Conservation (phyloP, 2,113 vertebrate genomes). For the Hepsetus odoe region DNA sequence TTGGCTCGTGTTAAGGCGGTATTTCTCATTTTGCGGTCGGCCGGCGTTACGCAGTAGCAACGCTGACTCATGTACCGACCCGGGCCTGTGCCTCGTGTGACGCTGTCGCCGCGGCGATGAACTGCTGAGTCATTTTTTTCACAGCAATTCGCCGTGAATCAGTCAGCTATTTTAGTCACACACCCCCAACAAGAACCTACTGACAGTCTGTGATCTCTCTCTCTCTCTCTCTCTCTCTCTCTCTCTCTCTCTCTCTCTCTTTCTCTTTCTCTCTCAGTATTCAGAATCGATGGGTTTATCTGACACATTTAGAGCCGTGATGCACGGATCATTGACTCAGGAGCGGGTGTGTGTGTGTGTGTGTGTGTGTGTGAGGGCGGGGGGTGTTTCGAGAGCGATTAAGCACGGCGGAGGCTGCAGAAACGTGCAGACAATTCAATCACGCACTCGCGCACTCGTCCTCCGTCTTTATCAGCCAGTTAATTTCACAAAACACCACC, state of each 20-base stretch:
- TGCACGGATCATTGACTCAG: slow-evolving; percentile 48
- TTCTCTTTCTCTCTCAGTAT: not conserved
- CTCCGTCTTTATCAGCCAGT: slow-evolving; percentile 34
- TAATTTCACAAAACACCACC: slow-evolving; percentile 46
- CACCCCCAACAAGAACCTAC: slow-evolving; percentile 13
- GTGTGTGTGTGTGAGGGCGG: not conserved
- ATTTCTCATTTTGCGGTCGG: slow-evolving; percentile 32
- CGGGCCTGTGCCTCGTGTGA: not conserved
- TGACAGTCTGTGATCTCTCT: not conserved
- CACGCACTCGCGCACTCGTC: slow-evolving; percentile 24
- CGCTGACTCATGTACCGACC: slow-evolving; percentile 14
- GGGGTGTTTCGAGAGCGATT: slow-evolving; percentile 21
- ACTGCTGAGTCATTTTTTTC: slow-evolving; percentile 43
- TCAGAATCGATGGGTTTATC: slow-evolving; percentile 42
- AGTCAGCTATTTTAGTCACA: slow-evolving; percentile 46
- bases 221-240: slow-evolving; percentile 12
- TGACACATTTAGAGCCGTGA: slow-evolving; percentile 48
- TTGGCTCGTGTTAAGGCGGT: not conserved
- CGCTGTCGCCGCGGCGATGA: slow-evolving; percentile 3
- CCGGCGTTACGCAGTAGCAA: slow-evolving; percentile 4
- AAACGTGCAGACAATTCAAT: slow-evolving; percentile 22
- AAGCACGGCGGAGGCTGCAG: not conserved
- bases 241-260: slow-evolving; percentile 1
- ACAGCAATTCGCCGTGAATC: slow-evolving; percentile 39
- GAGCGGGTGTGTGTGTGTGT: slow-evolving; percentile 14